Percentiles rank a stretch among this genome's conserved stretches.
phyloP scores from a whole-genome alignment of 2,888 invertebrate species.

The Tetheella fluctuosa region DNA sequence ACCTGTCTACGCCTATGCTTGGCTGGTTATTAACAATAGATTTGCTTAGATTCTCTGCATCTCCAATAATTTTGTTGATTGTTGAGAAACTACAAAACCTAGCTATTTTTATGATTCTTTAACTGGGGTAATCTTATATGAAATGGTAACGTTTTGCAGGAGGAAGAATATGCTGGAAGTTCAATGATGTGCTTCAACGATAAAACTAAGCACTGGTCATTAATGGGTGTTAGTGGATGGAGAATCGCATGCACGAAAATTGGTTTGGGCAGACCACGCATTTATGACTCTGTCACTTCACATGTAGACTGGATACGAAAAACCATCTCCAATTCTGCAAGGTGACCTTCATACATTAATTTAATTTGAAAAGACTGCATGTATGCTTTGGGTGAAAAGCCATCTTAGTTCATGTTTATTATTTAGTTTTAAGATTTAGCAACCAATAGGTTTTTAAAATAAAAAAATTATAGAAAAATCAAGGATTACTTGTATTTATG shows the following conservation, averaged over 20 bases:
- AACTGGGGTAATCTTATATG: too few relatives aligned
- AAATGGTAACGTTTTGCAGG: constrained; percentile 76
- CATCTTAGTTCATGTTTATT: constrained; percentile 11
- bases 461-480: background rate
- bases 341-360: constrained; percentile 59
- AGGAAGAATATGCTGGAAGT: constrained; percentile 94
- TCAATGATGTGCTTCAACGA: constrained; percentile 92
- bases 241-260: constrained; percentile 92
- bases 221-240: constrained; percentile 93
- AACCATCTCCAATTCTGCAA: constrained; percentile 85
- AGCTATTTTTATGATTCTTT: too few relatives aligned
- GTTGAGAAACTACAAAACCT: too few relatives aligned
- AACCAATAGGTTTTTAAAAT: background rate
- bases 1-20: too few relatives aligned
- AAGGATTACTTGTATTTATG: background rate
- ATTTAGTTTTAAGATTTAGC: constrained; percentile 3
- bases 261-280: constrained; percentile 90
- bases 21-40: too few relatives aligned
- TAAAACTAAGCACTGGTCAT: constrained; percentile 89
- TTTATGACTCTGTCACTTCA: constrained; percentile 92
- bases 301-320: constrained; percentile 94
- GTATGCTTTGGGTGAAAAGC: constrained; percentile 30
- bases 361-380: constrained; percentile 56
- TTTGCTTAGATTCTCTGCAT: too few relatives aligned
- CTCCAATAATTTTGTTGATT: too few relatives aligned